These are phyloP conservation scores for Colistium nudipinnis DNA, from an alignment of 2,113 vertebrate genomes.

Conservation along the genomic window DNA sequence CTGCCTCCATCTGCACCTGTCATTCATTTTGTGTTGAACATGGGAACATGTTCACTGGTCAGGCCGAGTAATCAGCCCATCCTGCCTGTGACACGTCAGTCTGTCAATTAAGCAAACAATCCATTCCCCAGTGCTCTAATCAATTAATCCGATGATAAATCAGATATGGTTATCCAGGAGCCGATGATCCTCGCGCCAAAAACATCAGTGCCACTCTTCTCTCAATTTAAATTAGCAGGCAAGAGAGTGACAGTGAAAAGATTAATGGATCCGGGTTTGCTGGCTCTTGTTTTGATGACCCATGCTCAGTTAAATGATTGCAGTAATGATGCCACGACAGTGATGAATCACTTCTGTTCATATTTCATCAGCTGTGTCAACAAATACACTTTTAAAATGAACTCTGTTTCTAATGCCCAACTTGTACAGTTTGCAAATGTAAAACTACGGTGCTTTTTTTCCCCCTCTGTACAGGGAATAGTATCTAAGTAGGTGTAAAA, in stretches of 20 bases:
- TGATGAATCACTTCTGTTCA: constrained; percentile 66
- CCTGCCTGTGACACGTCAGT: constrained; percentile 36
- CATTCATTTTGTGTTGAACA: background rate
- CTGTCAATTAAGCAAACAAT: constrained; percentile 60
- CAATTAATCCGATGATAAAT: constrained; percentile 60
- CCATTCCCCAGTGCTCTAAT: constrained; percentile 49
- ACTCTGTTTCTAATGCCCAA: constrained; percentile 35
- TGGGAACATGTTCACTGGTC: background rate
- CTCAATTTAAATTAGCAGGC: constrained; percentile 56
- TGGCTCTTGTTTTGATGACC: constrained; percentile 72
- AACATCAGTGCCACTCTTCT: constrained; percentile 40
- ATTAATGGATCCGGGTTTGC: constrained; percentile 67
- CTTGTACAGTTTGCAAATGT: constrained; percentile 10
- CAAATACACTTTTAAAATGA: constrained; percentile 46
- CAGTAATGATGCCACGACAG: constrained; percentile 68
- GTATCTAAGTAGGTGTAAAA: too few relatives aligned
- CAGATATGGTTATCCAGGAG: constrained; percentile 47
- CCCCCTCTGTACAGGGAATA: background rate
- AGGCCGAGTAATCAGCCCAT: constrained; percentile 14
- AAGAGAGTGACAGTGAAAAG: constrained; percentile 49
- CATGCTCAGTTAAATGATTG: constrained; percentile 71
- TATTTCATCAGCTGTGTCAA: constrained; percentile 67
- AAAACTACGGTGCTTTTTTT: background rate
- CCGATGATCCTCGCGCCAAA: constrained; percentile 45
- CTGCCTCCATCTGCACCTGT: background rate